phyloP scores from a whole-genome alignment of 2,888 invertebrate genomes.

The Tinea trinotella region DNA sequence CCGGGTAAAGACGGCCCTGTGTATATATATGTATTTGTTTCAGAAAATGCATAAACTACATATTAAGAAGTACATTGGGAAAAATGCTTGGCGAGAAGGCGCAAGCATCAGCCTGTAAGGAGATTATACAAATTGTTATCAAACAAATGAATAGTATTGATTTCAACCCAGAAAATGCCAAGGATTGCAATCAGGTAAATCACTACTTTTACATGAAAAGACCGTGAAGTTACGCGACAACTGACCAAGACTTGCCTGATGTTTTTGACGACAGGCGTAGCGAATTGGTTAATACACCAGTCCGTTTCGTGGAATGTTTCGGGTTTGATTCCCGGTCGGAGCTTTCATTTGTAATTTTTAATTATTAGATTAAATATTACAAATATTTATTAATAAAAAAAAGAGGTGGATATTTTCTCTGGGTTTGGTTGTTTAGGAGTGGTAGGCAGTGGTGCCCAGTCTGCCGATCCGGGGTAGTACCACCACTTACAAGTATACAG shows the following conservation, averaged over 20 bases:
- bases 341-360: too few relatives aligned
- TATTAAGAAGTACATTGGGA: constrained; percentile 91
- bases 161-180: constrained; percentile 92
- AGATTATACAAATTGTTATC: constrained; percentile 91
- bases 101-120: constrained; percentile 95
- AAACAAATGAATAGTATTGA: constrained; percentile 97
- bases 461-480: too few relatives aligned
- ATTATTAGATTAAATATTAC: too few relatives aligned
- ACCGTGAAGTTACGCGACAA: neutral
- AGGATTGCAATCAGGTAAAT: constrained; percentile 83
- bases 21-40: too few relatives aligned
- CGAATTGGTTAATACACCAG: neutral
- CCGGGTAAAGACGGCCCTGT: too few relatives aligned
- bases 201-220: constrained; percentile 13
- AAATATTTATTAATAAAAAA: too few relatives aligned
- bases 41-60: constrained; percentile 96
- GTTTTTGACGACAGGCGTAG: neutral
- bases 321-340: neutral
- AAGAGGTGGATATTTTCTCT: too few relatives aligned
- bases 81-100: constrained; percentile 97
- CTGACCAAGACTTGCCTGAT: neutral
- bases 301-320: neutral
- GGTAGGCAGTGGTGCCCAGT: too few relatives aligned
- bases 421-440: too few relatives aligned
- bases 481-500: too few relatives aligned